Percentiles rank a stretch among this genome's conserved stretches.
Conservation (phyloP, 2,113 vertebrate genomes). For the Sitta europaea region DNA sequence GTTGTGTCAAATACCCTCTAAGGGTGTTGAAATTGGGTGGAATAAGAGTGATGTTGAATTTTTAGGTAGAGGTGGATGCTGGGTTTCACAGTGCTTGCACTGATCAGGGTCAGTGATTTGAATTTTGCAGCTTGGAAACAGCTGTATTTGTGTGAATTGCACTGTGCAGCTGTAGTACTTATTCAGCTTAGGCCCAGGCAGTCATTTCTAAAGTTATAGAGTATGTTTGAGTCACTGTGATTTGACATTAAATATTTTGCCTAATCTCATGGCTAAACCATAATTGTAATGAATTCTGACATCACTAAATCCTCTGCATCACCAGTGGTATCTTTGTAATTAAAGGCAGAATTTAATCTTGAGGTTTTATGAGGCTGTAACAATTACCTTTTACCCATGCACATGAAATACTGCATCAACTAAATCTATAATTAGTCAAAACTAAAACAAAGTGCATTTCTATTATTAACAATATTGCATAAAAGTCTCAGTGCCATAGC, state of each 20-base stretch:
- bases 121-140: not conserved
- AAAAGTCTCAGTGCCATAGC: slow-evolving; percentile 31
- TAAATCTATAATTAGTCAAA: slow-evolving; percentile 52
- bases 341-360: not conserved
- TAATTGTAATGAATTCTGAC: not conserved
- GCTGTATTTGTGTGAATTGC: not conserved
- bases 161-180: not conserved
- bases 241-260: not conserved
- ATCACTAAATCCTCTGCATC: not conserved
- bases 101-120: not conserved
- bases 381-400: slow-evolving; percentile 39
- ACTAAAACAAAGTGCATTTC: slow-evolving; percentile 62
- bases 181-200: not conserved
- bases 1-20: not conserved
- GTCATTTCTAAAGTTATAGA: not conserved
- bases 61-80: not conserved
- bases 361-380: not conserved
- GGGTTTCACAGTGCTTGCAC: not conserved
- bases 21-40: not conserved
- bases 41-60: not conserved
- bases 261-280: not conserved
- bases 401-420: slow-evolving; percentile 18
- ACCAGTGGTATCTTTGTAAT: not conserved
- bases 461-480: slow-evolving; percentile 63
- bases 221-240: not conserved